Conservation (phyloP, 1,140 invertebrate species). For the Caenorhabditis brenneri region DNA sequence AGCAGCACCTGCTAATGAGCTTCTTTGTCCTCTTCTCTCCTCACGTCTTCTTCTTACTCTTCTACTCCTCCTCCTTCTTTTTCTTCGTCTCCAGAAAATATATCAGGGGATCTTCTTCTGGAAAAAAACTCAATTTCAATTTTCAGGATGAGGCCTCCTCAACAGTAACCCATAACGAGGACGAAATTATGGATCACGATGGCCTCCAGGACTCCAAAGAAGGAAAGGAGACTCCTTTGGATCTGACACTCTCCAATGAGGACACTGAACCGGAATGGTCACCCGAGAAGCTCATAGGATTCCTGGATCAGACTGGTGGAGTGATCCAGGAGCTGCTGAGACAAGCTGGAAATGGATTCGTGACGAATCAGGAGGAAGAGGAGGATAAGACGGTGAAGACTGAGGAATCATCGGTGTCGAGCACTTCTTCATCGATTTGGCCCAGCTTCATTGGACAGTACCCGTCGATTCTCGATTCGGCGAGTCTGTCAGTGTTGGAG, state of each 20-base stretch:
- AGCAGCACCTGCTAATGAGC: constrained; percentile 40
- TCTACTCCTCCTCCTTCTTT: neutral
- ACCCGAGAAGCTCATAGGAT: constrained; percentile 45
- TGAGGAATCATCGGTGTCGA: neutral
- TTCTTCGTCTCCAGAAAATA: neutral
- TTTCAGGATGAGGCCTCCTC: neutral
- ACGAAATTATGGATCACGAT: constrained; percentile 35
- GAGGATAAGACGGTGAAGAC: constrained; percentile 30
- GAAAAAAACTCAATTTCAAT: too few relatives aligned
- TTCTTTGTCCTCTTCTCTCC: constrained; percentile 39
- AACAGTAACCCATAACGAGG: neutral
- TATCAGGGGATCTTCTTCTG: neutral
- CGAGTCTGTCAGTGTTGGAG: constrained; percentile 58
- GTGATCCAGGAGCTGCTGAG: constrained; percentile 25
- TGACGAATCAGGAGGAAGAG: constrained; percentile 32
- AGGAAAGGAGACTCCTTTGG: constrained; percentile 43
- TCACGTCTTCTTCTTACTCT: too few relatives aligned
- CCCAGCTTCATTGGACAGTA: constrained; percentile 51
- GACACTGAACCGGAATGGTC: constrained; percentile 38
- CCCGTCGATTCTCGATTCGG: constrained; percentile 61
- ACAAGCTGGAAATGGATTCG: constrained; percentile 31
- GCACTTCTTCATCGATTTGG: constrained; percentile 48
- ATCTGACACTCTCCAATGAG: constrained; percentile 26
- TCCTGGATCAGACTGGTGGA: constrained; percentile 9
- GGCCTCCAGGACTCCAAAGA: neutral